Evolutionary conservation across 2,113 vertebrate species (phyloP), one percentile per base, ranked within the genome.

Genomic region (Felis chaus): DNA sequence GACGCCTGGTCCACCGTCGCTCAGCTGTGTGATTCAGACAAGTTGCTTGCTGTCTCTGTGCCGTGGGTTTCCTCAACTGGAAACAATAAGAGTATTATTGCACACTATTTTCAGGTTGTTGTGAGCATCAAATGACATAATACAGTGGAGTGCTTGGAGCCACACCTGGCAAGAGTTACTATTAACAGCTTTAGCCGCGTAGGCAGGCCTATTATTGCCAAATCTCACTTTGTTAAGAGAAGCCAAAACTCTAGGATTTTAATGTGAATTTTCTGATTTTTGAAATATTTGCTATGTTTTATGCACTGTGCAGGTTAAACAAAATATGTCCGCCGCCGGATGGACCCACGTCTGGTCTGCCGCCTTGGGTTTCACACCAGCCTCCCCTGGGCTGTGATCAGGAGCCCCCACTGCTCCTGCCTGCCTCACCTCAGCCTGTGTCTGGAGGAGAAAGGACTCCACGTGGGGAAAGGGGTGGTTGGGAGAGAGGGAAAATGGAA

Each of bases 311-410:
- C 68, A 87, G 21, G 15, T 90, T 93, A 93, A 90, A 89, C 79
- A 87, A 86, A 90, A 76, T 25, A 33, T 1, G 27, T 53, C 61
- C 91, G 79, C 68, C 3, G 0, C 74, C 0, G 31, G 83, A 86
- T 65, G 89, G 41, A 69, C 48, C 82, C 84, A 61, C 78, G 85
- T 89, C 97, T 97, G 95, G 61, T 69, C 68, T 9, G 33, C n/a
- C 41, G 92, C 48, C n/a, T 48, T 71, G 12, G 39, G 80, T 87
- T 69, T 80, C 92, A 55, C 12, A 5, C 3, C 2, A 6, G 63
- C 69, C 50, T 94, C 55, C 93, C 80, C 21, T 0, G 8, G 36
- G 55, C 33, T 21, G 16, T 25, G 66, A 15, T 50, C 6, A 10
- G 76, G 61, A 57, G 14, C 57, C 19, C 23, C 12, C 48, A 1